Conservation (phyloP, 2,888 invertebrate species). For the Mesoligia furuncula region DNA sequence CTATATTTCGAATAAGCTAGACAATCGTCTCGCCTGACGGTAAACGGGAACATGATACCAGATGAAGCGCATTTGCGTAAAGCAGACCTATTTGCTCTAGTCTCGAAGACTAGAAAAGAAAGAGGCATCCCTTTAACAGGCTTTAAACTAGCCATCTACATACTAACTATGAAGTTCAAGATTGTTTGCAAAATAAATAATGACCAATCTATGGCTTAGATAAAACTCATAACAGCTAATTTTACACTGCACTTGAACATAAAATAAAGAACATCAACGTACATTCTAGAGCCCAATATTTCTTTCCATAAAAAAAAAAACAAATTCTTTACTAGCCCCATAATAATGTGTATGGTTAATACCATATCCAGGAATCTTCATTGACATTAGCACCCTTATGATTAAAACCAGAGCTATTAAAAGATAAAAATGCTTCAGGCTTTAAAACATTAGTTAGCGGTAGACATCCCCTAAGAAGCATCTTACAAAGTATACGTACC, state of each 20-base stretch:
- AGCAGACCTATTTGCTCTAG: conserved; percentile 27
- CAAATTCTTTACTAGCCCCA: neutral
- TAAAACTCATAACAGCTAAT: too few species aligned
- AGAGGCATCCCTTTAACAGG: neutral
- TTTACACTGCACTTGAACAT: too few species aligned
- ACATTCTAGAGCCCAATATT: too few species aligned
- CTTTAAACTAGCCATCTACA: neutral
- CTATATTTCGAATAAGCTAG: neutral
- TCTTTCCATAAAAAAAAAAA: too few species aligned
- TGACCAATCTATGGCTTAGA: too few species aligned
- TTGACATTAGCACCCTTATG: neutral
- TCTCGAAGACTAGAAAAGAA: neutral
- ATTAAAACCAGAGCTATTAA: conserved; percentile 30
- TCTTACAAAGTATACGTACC: conserved; percentile 57
- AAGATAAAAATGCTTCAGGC: conserved; percentile 45
- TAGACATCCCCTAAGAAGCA: conserved; percentile 39
- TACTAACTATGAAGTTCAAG: too few species aligned
- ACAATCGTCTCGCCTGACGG: conserved; percentile 19
- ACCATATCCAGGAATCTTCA: neutral
- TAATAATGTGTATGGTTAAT: too few species aligned
- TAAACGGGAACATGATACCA: conserved; percentile 32
- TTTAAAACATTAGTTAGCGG: conserved; percentile 30
- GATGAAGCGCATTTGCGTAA: conserved; percentile 21
- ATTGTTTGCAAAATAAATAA: neutral
- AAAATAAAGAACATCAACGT: too few species aligned